Base-by-base conservation (phyloP, 2,888 invertebrate genomes). In the Hirtodrosophila duncani region DNA sequence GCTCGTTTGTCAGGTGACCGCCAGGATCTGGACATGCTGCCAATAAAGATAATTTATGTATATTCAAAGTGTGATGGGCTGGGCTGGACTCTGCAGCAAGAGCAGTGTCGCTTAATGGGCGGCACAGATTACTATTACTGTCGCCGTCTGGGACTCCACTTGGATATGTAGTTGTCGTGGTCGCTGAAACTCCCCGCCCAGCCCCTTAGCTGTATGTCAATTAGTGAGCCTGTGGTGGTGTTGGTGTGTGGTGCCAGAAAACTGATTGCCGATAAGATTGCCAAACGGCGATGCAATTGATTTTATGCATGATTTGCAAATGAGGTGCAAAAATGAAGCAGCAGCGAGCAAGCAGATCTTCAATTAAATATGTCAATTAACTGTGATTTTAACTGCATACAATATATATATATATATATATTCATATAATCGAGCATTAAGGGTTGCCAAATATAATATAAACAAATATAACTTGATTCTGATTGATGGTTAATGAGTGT, bases 41-140 rank as follows among this genome's bases (percentile, higher is more conserved):
- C 78, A 80, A 71, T 80, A 77, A 71, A 80, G 60, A 74, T 74
- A 72, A 80, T 77, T 74, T 80, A 74, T 80, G 74, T 68, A 61
- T 52, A 62, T 60, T 52, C 60, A 53, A 61, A 63, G 55, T 59
- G 51, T 50, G 69, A 59, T 50, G 53, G 58, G 44, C 29, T 30
- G 17, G 16, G 26, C 39, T 37, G 45, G 27, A 11, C 11, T 6
- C 36, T 49, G 49, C 7, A 7, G 7, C 20, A 20, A 2, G n/a
- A 3, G 13, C 26, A 18, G 29, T 42, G 16, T 69, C 57, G 56
- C 48, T 50, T 67, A 56, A 64, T 56, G 48, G 63, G 49, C 53
- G 46, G 24, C 59, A 53, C 45, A 74, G 70, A 72, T 78, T 77
- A 56, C 45, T 24, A 9, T 51, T 21, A 16, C 33, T 24, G 33